These are phyloP conservation scores for Drosophila incognita DNA, from an alignment of 2,888 invertebrate species.

Conservation along the genomic window DNA sequence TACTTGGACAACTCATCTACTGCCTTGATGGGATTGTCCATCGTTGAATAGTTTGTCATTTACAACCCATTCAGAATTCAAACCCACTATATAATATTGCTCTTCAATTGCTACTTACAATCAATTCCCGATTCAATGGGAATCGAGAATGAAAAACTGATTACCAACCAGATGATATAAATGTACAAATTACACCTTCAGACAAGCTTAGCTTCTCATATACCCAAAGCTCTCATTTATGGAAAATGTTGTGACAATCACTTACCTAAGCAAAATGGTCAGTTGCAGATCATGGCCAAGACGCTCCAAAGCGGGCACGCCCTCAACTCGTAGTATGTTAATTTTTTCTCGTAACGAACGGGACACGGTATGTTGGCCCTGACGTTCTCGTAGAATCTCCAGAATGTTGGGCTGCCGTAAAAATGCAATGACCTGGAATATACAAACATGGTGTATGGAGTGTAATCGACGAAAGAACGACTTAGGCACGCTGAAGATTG, in stretches of 20 bases:
- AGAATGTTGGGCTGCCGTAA: conserved; percentile 96
- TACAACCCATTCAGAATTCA: neutral
- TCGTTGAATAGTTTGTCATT: neutral
- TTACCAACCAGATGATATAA: neutral
- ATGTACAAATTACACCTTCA: neutral
- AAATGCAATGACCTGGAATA: conserved; percentile 93
- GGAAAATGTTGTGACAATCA: conserved; percentile 32
- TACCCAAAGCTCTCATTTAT: neutral
- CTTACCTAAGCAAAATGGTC: conserved; percentile 95
- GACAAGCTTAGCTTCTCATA: neutral
- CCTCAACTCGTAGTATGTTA: conserved; percentile 94
- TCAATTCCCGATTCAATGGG: neutral
- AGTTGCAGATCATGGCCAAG: conserved; percentile 97
- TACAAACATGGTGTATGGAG: neutral
- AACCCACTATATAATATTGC: neutral
- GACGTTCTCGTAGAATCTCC: conserved; percentile 94
- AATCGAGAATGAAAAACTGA: neutral
- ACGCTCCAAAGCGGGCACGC: conserved; percentile 92
- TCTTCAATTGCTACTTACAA: neutral
- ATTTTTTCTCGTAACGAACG: conserved; percentile 93
- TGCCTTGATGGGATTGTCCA: neutral
- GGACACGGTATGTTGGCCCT: conserved; percentile 90
- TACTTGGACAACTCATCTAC: neutral
- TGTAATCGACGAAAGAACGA: neutral
- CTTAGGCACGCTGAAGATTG: neutral